Percentiles rank a stretch among this genome's conserved stretches.
Evolutionary conservation across 1,140 invertebrate species (phyloP).

Genomic region (Amyelois transitella): DNA sequence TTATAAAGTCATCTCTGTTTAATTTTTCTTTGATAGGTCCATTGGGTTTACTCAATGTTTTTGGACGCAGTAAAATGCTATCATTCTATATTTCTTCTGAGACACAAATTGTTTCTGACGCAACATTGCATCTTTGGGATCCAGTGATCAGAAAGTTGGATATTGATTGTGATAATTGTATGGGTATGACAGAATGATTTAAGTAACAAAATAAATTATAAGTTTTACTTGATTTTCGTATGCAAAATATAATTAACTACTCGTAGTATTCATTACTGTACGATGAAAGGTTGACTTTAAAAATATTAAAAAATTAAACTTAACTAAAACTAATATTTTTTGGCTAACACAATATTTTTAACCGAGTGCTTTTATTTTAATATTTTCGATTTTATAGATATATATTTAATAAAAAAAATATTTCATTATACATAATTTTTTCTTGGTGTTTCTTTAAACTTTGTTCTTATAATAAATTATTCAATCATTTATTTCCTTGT

Average conservation of each 20-base stretch:
- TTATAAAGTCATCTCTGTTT: background rate
- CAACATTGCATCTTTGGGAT: conserved; percentile 10
- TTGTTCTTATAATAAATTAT: no score
- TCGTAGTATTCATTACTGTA: background rate
- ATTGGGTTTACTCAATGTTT: conserved; percentile 5
- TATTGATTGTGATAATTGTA: background rate
- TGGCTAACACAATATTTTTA: no score
- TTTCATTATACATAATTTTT: no score
- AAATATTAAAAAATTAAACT: no score
- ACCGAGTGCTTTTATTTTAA: no score
- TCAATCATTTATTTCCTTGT: no score
- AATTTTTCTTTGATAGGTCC: conserved; percentile 3
- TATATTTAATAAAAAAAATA: no score
- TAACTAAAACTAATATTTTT: no score
- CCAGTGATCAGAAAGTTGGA: background rate
- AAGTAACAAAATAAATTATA: background rate
- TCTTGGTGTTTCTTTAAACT: no score
- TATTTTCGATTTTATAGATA: no score
- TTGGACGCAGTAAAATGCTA: conserved; percentile 31
- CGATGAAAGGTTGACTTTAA: no score
- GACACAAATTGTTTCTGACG: conserved; percentile 26
- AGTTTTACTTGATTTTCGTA: background rate
- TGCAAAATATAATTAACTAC: background rate
- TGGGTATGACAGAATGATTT: background rate
- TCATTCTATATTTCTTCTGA: conserved; percentile 29